A percentile compares a stretch with the other conserved stretches of the same genome.
Conservation (phyloP, 2,797 vertebrate species). For the Onychomys leucogaster region DNA sequence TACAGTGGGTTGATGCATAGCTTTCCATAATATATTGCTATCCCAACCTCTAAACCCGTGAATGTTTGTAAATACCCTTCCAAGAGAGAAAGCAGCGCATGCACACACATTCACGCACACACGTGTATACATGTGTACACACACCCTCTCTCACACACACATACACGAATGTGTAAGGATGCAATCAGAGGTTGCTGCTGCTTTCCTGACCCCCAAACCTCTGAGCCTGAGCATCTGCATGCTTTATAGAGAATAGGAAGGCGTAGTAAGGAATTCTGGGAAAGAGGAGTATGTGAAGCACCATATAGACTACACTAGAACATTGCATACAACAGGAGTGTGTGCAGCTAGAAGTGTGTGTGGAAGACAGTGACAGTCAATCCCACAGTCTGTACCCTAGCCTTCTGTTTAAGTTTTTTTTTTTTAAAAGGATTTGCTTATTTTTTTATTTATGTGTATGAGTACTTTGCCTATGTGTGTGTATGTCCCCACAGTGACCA, state of each 20-base stretch:
- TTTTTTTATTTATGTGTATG: neutral
- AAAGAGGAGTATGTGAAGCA: rapidly evolving
- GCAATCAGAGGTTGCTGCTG: neutral
- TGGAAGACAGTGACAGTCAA: neutral
- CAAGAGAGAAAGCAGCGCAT: neutral
- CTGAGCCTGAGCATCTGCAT: neutral
- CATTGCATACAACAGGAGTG: rapidly evolving
- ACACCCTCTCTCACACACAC: neutral
- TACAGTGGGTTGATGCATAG: neutral
- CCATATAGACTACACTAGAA: neutral
- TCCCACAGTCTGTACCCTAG: neutral
- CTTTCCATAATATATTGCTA: neutral
- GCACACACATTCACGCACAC: neutral
- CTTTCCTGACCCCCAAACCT: neutral
- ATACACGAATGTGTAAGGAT: rapidly evolving
- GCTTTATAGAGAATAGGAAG: neutral
- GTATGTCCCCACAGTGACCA: neutral
- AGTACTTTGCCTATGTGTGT: neutral
- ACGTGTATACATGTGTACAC: too few species aligned
- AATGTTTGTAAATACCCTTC: neutral
- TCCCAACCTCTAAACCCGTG: neutral
- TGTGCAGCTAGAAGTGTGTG: too few species aligned
- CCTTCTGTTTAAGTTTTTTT: neutral
- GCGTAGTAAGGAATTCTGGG: neutral
- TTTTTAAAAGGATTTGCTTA: neutral